phyloP scores from a whole-genome alignment of 1,140 invertebrate genomes.

The Nymphalis io region DNA sequence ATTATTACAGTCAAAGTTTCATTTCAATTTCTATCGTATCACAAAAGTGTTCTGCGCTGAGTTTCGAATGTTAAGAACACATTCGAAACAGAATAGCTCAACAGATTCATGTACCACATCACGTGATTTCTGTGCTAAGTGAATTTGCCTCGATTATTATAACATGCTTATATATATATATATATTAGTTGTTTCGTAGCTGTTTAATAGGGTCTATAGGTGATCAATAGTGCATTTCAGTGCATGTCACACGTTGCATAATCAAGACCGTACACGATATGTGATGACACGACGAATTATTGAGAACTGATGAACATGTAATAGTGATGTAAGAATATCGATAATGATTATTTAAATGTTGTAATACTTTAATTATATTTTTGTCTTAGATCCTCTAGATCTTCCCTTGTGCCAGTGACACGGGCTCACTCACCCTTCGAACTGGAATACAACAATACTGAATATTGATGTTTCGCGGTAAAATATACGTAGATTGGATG shows the following conservation, averaged over 20 bases:
- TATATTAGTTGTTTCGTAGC: background rate
- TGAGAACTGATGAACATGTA: conserved; percentile 26
- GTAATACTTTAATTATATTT: too few species aligned
- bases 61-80: too few species aligned
- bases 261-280: conserved; percentile 29
- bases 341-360: background rate
- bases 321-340: conserved; percentile 23
- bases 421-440: too few species aligned
- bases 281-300: conserved; percentile 37
- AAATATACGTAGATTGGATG: too few species aligned
- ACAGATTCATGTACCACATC: background rate
- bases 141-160: conserved; percentile 5
- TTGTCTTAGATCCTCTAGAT: too few species aligned
- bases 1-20: too few species aligned
- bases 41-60: too few species aligned
- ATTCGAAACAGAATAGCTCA: too few species aligned
- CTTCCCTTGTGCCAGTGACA: too few species aligned
- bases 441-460: too few species aligned
- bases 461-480: too few species aligned
- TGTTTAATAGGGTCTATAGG: conserved; percentile 6
- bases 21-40: too few species aligned
- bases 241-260: conserved; percentile 33
- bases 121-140: background rate
- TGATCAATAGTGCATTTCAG: conserved; percentile 30
- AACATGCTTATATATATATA: background rate